Evolutionary conservation across 2,797 vertebrate genomes (phyloP), one percentile per base, ranked within the genome.

Genomic region (Rhinoraja longicauda): DNA sequence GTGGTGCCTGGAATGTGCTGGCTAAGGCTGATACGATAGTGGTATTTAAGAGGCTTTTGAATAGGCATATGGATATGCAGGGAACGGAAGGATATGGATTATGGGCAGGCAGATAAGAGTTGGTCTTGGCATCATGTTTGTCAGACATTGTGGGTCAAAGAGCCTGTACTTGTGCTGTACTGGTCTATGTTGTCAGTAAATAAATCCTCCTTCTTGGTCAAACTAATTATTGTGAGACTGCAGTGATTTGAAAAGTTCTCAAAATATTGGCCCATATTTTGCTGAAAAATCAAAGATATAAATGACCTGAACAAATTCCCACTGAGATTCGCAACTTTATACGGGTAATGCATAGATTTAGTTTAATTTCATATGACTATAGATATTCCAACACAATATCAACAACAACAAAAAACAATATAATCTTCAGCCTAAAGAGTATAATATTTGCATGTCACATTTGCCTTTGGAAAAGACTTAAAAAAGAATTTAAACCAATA

Each of bases 371-470:
- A 64, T 86, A 32, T 6, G 32, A n/a, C 26, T n/a, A 15, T 82
- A 29, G 53, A n/a, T 24, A 67, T 73, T 26, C 45, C 6, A 57
- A 29, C 17, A 45, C 26, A 6, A 53, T n/a, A 53, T 53, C 15
- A n/a, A 79, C 78, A 79, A 26, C 39, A 64, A 64, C 32, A 82
- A 77, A 39, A 45, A 57, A 32, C 84, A 91, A 75, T 92, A 91
- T 13, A 88, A 73, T 17, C 36, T 21, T 91, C 45, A 57, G 29
- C 39, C 1, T 75, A 29, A 92, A 86, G 17, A 62, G 32, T 26
- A 86, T n/a, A 62, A 84, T 57, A 53, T 73, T 53, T 29, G 70
- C 90, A 73, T 92, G 90, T 53, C 90, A 75, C 70, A 92, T 92
- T 75, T 39, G 32, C 21, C 45, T 91, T 73, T 1, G 21, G 10